Conservation (phyloP, 1,140 invertebrate genomes). For the Euwallacea fornicatus region DNA sequence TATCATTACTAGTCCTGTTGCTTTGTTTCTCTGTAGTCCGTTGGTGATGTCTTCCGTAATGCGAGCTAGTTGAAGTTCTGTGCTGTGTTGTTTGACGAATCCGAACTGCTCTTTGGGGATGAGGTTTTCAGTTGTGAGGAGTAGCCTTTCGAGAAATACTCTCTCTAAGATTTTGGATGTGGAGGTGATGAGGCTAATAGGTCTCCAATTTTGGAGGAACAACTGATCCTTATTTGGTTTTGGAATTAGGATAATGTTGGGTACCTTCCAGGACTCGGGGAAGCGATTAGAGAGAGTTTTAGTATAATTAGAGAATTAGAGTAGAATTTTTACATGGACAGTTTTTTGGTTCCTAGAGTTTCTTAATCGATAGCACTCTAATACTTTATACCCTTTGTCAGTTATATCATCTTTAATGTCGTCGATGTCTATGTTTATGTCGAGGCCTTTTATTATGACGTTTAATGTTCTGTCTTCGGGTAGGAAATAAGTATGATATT, state of each 20-base stretch:
- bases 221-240: not conserved
- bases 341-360: not conserved
- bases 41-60: not conserved
- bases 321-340: not conserved
- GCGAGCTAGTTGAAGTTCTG: not conserved
- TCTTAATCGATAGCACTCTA: slow-evolving; percentile 46
- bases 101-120: slow-evolving; percentile 3
- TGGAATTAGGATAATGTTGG: not conserved
- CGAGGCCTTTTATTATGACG: not conserved
- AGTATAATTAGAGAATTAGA: too few relatives aligned
- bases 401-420: not conserved
- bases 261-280: not conserved
- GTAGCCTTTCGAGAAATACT: not conserved
- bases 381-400: slow-evolving; percentile 39
- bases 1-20: not conserved
- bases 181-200: not conserved
- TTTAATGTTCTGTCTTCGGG: not conserved
- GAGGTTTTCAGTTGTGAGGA: not conserved
- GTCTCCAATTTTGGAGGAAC: not conserved
- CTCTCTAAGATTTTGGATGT: not conserved
- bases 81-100: not conserved
- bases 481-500: not conserved
- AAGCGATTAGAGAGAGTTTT: not conserved
- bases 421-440: not conserved
- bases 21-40: not conserved